phyloP scores from a whole-genome alignment of 2,113 vertebrate genomes.

The Apaloderma vittatum region DNA sequence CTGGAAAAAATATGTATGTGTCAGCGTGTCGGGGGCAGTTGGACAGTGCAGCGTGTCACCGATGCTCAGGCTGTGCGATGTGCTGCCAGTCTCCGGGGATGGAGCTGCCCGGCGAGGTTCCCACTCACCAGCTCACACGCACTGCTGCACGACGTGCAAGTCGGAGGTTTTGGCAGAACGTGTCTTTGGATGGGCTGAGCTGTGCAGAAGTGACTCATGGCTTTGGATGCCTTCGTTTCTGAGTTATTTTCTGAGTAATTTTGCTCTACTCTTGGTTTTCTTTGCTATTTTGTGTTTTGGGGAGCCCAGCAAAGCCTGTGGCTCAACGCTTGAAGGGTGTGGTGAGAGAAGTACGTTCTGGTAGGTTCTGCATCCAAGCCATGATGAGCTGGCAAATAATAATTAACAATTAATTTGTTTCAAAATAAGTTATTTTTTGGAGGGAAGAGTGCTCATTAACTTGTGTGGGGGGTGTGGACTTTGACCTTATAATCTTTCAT shows the following conservation, averaged over 20 bases:
- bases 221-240: not conserved
- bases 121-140: accelerated
- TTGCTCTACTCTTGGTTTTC: not conserved
- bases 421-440: not conserved
- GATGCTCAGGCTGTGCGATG: not conserved
- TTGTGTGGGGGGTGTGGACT: not conserved
- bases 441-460: not conserved
- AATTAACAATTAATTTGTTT: not conserved
- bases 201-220: not conserved
- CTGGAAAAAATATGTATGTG: not conserved
- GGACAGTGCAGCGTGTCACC: not conserved
- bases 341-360: not conserved
- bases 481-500: not conserved
- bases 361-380: not conserved
- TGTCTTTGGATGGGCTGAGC: not conserved
- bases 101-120: accelerated
- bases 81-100: not conserved
- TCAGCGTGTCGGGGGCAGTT: not conserved
- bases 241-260: not conserved
- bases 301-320: not conserved
- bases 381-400: not conserved
- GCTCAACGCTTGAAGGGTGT: not conserved
- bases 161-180: not conserved
- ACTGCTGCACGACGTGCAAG: accelerated
- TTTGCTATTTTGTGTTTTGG: not conserved